Evolutionary conservation across 2,888 invertebrate genomes (phyloP).

Genomic region (Colletes collaris): DNA sequence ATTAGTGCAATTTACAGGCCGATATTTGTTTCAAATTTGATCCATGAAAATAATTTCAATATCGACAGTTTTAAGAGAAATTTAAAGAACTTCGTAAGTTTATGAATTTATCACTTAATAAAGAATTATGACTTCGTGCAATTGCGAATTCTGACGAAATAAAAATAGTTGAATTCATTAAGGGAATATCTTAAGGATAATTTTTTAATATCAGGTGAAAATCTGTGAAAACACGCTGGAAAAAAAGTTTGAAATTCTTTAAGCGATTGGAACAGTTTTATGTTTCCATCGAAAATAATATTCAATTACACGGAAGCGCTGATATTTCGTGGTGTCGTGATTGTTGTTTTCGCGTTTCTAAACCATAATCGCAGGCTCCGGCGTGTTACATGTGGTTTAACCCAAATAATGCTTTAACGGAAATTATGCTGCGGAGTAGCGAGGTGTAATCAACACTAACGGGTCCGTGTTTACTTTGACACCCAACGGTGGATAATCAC

Average conservation of each 20-base stretch:
- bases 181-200: too few species aligned
- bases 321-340: neutral
- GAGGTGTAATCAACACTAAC: slow-evolving; percentile 11
- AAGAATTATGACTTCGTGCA: too few species aligned
- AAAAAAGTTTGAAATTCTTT: neutral
- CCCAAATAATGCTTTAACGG: slow-evolving; percentile 26
- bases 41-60: too few species aligned
- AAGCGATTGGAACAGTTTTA: neutral
- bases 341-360: slow-evolving; percentile 8
- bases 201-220: too few species aligned
- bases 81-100: too few species aligned
- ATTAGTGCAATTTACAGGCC: too few species aligned
- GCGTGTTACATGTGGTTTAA: slow-evolving; percentile 1
- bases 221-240: too few species aligned
- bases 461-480: slow-evolving; percentile 14
- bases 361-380: neutral
- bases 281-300: neutral
- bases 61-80: too few species aligned
- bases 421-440: slow-evolving; percentile 26
- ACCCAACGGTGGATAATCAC: slow-evolving; percentile 11
- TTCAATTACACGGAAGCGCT: slow-evolving; percentile 6
- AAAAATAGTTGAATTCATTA: too few species aligned
- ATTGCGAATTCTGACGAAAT: too few species aligned
- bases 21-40: too few species aligned
- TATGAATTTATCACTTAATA: too few species aligned